Base-by-base conservation (phyloP, 2,113 vertebrate species). In the Nerophis ophidion region DNA sequence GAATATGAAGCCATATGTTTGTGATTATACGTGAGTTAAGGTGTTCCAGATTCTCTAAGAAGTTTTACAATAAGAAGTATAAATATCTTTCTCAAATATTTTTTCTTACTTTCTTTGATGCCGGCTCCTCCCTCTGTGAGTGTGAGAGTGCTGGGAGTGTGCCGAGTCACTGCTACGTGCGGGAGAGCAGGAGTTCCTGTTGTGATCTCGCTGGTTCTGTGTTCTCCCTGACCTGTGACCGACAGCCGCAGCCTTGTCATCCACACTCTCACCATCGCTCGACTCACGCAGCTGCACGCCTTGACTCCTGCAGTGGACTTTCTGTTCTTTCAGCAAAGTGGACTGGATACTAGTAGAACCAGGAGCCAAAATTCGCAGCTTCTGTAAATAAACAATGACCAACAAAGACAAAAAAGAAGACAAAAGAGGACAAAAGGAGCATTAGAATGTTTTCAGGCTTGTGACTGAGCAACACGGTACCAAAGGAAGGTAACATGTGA, bases 101-200 rank as follows among this genome's bases (percentile, higher is more conserved):
- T n/a, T n/a, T 17, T 56, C 53, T 56, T 56, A 56, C 53, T 56
- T 56, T 86, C 90, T 96, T 59, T 82, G 84, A 44, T 91, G 91
- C 3, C 89, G 91, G 10, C 86, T 83, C 65, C 91, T 93, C 72
- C 84, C 90, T 89, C 89, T 90, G 70, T 86, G 83, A 1, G 77
- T 49, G n/a, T 87, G 89, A 48, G 89, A 90, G 47, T 80, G 87
- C 52, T 73, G 88, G 10, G 90, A 92, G 71, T 82, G 92, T 70
- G 85, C 88, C 1, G 95, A 95, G 86, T 94, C 93, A 49, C 93
- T 95, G 92, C 94, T 98, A 71, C 89, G 88, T 68, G 90, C 91
- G n/a, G 92, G 90, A 15, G 93, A 93, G 53, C 87, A 87, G 72
- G 88, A 86, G 46, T 61, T 87, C 61, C 84, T 83, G 26, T 82